Evolutionary conservation across 2,113 vertebrate species (phyloP), one percentile per base, ranked within the genome.

Genomic region (Takifugu flavidus): DNA sequence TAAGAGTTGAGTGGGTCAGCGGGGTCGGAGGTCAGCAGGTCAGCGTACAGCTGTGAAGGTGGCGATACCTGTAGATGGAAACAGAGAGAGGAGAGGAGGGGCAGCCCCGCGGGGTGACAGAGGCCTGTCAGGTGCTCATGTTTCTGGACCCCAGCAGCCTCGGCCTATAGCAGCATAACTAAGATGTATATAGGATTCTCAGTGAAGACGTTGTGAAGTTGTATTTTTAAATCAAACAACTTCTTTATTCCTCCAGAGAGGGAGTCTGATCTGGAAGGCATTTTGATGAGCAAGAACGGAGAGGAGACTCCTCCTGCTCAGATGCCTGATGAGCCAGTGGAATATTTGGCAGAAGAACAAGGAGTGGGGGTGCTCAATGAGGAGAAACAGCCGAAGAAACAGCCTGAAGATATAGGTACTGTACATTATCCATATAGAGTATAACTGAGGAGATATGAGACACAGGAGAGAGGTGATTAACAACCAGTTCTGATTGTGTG

Each of bases 261-360:
- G 2, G 82, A 83, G 34, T 62, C 70, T 3, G 78, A 62, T 25
- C 44, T 84, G 76, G 84, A 82, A 27, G 75, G 65, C 59, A 70
- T 87, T 54, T 60, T 87, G 60, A 62, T 75, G 27, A 62, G 63
- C 12, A 57, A 0, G 39, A 81, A 80, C 10, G 62, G 28, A 1
- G 79, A 77, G 8, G 72, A 75, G 13, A 56, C 1, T 59, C 5
- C 6, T 42, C n/a, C 8, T 13, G 66, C 15, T 62, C 68, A 64
- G 26, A 85, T 75, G 46, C 25, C 29, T 1, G 67, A 74, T 4
- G 76, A 78, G 3, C 70, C 46, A 12, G 87, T 85, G 0, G 83
- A 83, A 20, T 85, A 88, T 5, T 82, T 86, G 0, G 62, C 3
- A 51, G 86, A 80, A 0, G 77, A 85, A 10, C 73, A 72, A 51